Conservation (phyloP, 2,888 invertebrate species). For the Lacanobia oleracea region DNA sequence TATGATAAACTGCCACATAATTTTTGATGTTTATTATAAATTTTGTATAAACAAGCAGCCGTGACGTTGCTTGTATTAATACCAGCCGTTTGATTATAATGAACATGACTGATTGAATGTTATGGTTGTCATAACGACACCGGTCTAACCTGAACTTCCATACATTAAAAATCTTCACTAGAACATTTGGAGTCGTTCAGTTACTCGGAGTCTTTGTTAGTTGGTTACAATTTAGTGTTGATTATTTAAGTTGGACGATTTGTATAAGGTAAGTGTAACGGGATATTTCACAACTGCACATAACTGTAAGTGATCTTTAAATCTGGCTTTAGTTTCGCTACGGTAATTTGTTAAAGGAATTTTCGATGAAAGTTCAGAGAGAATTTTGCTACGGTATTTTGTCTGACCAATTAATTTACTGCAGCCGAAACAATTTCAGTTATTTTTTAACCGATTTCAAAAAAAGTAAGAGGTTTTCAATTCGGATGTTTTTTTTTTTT, state of each 20-base stretch:
- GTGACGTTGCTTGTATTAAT: conserved; percentile 69
- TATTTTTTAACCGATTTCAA: too few species aligned
- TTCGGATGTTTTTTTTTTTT: too few species aligned
- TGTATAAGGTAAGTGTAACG: conserved; percentile 54
- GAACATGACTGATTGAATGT: conserved; percentile 78
- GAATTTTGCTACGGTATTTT: conserved; percentile 16
- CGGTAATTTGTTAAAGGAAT: conserved; percentile 34
- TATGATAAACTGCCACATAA: conserved; percentile 74
- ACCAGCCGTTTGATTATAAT: conserved; percentile 72
- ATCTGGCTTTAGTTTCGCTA: conserved; percentile 35
- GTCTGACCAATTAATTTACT: neutral
- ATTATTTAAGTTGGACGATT: conserved; percentile 61
- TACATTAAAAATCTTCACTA: conserved; percentile 33
- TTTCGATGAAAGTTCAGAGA: conserved; percentile 30
- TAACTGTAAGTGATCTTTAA: conserved; percentile 47
- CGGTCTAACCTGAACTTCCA: conserved; percentile 64
- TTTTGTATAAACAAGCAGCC: conserved; percentile 73
- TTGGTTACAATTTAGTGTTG: conserved; percentile 54
- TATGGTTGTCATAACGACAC: conserved; percentile 71
- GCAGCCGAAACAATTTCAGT: neutral
- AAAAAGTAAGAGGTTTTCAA: too few species aligned
- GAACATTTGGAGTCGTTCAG: conserved; percentile 17
- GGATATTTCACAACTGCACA: conserved; percentile 47
- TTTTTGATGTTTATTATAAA: conserved; percentile 75
- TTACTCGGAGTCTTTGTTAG: conserved; percentile 20